Evolutionary conservation across 53 echinoderm and acorn worm species (phyloP), one percentile per base, ranked within the genome.

Genomic region (Paelopatides confundens): DNA sequence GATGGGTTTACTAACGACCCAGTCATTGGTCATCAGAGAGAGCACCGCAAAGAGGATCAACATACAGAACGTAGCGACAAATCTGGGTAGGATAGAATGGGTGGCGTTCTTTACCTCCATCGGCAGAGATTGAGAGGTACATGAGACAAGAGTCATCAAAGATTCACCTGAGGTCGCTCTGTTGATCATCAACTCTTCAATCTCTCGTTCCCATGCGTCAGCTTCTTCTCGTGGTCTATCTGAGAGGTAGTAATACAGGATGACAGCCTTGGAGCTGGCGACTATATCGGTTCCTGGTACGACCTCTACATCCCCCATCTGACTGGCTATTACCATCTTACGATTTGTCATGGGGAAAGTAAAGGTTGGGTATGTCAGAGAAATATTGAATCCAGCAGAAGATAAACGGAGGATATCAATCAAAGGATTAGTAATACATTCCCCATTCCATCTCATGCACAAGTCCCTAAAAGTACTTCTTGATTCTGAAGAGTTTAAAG

Each of bases 1-100:
- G 89, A 96, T 92, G 8, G 99, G 99, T 74, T 96, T 99, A 66
- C 95, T 96, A 11, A 94, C 93, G 8, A 99, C 99, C 99, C 99
- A 99, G 76, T 97, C 98, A n/a, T 93, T 71, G 90, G 93, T 95
- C 88, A 97, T 95, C 51, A 95, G 92, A 18, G 95, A 97, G 33
- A 89, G 85, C 32, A 97, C 94, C 3, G 98, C 95, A 69, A 97
- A 97, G 11, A 95, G n/a, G 27, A 97, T 85, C 86, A 97, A 77
- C 93, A 97, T 90, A 65, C 66, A 77, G 84, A 97, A 95, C 0
- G 98, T 97, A 51, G 81, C 88, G 1, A 79, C 87, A 71, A 97
- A 97, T 21, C 93, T 86, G 0, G 98, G 98, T 0, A 97, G 82
- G 12, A 93, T 91, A 8, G 66, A 82, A 40, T 92, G 81, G 48